These are phyloP conservation scores for Periophthalmodon schlosseri DNA, from an alignment of 2,113 vertebrate species.

Conservation along the genomic window DNA sequence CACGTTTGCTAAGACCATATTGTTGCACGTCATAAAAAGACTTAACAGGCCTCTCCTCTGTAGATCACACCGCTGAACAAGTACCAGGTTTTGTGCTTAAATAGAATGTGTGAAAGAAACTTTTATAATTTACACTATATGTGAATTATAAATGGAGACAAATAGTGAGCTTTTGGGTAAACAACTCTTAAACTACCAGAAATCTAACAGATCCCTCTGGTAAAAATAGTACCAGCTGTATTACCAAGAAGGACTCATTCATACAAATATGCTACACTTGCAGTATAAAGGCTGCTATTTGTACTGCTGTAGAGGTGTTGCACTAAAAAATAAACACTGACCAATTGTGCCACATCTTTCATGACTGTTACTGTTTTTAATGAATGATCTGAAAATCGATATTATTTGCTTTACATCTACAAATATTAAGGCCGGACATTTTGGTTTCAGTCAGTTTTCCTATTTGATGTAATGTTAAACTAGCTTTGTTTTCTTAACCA, in stretches of 20 bases:
- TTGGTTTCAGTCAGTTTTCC: too few species aligned
- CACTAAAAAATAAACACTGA: too few species aligned
- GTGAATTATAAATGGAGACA: background rate
- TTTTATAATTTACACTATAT: conserved; percentile 2
- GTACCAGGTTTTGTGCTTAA: conserved; percentile 13
- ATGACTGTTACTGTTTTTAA: too few species aligned
- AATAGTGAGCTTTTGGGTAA: background rate
- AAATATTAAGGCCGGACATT: too few species aligned
- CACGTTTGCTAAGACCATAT: background rate
- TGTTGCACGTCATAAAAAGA: background rate
- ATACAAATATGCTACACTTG: background rate
- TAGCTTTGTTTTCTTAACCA: too few species aligned
- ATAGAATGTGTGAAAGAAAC: conserved; percentile 9
- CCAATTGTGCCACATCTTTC: too few species aligned
- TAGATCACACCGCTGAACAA: conserved; percentile 15
- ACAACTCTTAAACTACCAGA: too few species aligned
- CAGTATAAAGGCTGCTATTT: too few species aligned
- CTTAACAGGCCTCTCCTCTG: background rate
- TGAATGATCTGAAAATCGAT: too few species aligned
- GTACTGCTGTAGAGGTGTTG: too few species aligned
- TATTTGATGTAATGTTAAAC: too few species aligned
- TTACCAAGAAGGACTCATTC: background rate
- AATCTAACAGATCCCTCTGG: background rate
- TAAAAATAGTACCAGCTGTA: background rate
- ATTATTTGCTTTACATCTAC: too few species aligned